Evolutionary conservation across 2,888 invertebrate genomes (phyloP).

Genomic region (Hemaris fuciformis): DNA sequence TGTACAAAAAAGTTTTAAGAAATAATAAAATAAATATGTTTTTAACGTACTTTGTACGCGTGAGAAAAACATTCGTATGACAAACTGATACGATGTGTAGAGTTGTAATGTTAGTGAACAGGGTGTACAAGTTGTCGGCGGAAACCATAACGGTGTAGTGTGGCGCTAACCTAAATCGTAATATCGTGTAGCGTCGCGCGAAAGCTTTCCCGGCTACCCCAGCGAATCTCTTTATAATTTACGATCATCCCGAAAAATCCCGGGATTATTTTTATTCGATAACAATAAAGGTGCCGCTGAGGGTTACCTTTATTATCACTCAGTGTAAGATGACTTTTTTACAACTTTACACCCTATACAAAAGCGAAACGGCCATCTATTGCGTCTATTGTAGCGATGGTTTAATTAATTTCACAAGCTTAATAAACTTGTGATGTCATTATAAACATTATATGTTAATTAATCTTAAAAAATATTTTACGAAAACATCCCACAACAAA

Average conservation of each 20-base stretch:
- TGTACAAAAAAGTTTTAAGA: too few species aligned
- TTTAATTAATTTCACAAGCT: background rate
- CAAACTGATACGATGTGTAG: background rate
- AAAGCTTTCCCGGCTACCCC: constrained; percentile 50
- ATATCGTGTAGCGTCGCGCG: constrained; percentile 28
- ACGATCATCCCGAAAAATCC: constrained; percentile 79
- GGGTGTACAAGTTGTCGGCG: background rate
- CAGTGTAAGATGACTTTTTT: constrained; percentile 68
- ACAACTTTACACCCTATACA: constrained; percentile 39
- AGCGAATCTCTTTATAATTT: constrained; percentile 75
- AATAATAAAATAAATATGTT: too few species aligned
- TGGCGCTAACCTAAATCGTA: constrained; percentile 11
- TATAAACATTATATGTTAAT: background rate
- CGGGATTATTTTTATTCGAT: constrained; percentile 81
- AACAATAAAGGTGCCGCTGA: constrained; percentile 78
- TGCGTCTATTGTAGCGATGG: background rate
- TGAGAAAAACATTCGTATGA: background rate
- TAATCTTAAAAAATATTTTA: background rate
- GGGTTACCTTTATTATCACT: constrained; percentile 81
- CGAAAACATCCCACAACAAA: background rate
- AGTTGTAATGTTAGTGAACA: background rate
- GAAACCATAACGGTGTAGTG: background rate
- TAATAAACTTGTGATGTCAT: too few species aligned
- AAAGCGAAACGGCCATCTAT: background rate
- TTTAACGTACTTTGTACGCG: too few species aligned